Evolutionary conservation across 2,888 invertebrate genomes (phyloP).

Genomic region (Tetranychus truncatus): DNA sequence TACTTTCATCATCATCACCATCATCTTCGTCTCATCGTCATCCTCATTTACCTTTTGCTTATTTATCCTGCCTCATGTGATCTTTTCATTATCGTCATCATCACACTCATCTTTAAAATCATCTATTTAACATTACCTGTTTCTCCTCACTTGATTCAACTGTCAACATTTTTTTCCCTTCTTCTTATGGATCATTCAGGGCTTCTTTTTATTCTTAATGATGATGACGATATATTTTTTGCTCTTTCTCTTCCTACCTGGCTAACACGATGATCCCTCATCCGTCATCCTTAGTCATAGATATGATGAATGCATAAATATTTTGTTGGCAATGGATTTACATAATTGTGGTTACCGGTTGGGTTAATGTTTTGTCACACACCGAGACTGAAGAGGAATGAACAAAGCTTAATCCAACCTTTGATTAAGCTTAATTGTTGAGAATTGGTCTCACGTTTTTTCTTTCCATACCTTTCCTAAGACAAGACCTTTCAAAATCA

Average conservation of each 20-base stretch:
- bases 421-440: neutral
- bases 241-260: too few relatives aligned
- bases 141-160: neutral
- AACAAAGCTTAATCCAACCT: neutral
- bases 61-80: neutral
- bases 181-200: neutral
- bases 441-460: neutral
- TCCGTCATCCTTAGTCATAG: neutral
- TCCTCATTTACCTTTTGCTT: too few relatives aligned
- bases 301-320: neutral
- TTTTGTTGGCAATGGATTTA: neutral
- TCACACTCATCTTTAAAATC: neutral
- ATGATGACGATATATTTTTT: neutral
- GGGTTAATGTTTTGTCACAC: neutral
- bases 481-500: neutral
- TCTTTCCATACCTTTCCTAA: neutral
- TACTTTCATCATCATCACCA: neutral
- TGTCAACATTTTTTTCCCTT: neutral
- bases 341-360: slow-evolving; percentile 1
- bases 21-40: neutral
- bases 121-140: neutral
- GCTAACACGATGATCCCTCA: neutral
- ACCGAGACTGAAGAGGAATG: neutral
- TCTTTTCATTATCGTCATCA: neutral
- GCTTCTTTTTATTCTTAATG: neutral